Conservation (phyloP, 2,113 vertebrate species). For the Platichthys flesus region DNA sequence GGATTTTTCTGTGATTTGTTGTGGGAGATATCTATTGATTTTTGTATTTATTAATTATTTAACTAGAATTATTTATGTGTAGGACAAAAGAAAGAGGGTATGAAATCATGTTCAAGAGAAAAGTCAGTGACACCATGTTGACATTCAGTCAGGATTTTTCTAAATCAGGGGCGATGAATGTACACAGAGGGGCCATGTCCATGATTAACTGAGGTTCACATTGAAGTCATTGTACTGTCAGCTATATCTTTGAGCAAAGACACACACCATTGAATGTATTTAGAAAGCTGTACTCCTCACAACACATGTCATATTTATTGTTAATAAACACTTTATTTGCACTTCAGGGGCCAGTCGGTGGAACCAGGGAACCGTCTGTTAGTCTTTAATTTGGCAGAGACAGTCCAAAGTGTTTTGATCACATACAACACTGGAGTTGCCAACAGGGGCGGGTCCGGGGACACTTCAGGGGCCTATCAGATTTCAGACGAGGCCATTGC, state of each 20-base stretch:
- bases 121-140: background rate
- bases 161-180: too few relatives aligned
- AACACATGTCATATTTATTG: background rate
- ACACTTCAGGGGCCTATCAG: too few relatives aligned
- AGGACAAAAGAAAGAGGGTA: constrained; percentile 20
- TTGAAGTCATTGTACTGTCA: too few relatives aligned
- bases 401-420: background rate
- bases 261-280: too few relatives aligned
- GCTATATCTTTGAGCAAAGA: too few relatives aligned
- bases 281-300: background rate
- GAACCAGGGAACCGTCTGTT: too few relatives aligned
- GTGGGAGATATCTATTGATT: background rate
- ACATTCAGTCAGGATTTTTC: background rate
- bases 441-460: background rate
- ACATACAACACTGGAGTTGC: background rate
- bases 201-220: too few relatives aligned
- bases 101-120: constrained; percentile 15
- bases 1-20: constrained; percentile 10
- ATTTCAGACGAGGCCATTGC: too few relatives aligned
- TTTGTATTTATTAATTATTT: background rate
- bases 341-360: too few relatives aligned
- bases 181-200: too few relatives aligned
- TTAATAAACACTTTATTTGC: too few relatives aligned
- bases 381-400: too few relatives aligned
- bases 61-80: constrained; percentile 34